phyloP scores from a whole-genome alignment of 2,797 vertebrate species.

The Agapornis canus region DNA sequence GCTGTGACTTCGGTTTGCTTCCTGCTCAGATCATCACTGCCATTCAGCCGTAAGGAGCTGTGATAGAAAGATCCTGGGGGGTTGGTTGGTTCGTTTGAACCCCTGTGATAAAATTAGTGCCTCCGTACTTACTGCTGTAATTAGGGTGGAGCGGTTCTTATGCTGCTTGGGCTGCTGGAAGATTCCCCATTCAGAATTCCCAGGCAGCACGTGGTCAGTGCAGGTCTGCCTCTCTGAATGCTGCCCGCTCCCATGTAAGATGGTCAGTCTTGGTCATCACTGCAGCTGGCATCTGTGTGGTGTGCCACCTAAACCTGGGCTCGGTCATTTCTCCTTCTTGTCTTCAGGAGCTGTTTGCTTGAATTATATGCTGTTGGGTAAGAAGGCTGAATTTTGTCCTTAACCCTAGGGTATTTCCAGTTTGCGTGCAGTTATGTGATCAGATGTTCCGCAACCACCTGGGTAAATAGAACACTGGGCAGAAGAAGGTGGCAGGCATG shows the following conservation, averaged over 20 bases:
- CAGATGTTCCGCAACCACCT: neutral
- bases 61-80: neutral
- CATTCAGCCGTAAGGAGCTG: neutral
- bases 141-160: neutral
- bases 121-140: neutral
- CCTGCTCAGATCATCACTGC: neutral
- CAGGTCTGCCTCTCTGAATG: neutral
- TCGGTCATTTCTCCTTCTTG: neutral
- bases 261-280: neutral
- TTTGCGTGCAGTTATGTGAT: neutral
- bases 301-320: neutral
- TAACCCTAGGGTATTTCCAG: neutral
- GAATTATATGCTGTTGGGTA: neutral
- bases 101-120: neutral
- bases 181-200: neutral
- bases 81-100: neutral
- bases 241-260: neutral
- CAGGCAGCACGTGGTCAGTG: rapidly evolving
- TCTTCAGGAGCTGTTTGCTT: neutral
- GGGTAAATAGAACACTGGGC: neutral
- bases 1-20: neutral
- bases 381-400: neutral
- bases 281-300: neutral
- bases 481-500: neutral
- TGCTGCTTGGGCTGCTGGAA: neutral